These are phyloP conservation scores for Gadopsis bispinosus DNA, from an alignment of 2,797 vertebrate species.

Conservation along the genomic window DNA sequence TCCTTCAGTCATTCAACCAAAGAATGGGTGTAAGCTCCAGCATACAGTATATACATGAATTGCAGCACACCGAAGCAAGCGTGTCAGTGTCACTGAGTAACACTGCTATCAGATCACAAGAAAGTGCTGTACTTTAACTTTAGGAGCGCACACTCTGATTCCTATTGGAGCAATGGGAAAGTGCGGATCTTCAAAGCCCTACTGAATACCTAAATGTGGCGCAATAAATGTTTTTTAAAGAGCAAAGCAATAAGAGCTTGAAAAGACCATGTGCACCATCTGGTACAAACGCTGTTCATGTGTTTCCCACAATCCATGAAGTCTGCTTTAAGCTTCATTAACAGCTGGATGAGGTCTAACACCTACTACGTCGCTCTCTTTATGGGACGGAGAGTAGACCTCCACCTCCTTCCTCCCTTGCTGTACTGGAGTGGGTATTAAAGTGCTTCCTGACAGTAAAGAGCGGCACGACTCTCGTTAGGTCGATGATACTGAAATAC, in stretches of 20 bases:
- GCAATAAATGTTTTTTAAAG: background rate
- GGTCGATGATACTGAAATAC: background rate
- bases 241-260: background rate
- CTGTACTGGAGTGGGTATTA: background rate
- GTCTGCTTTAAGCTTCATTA: background rate
- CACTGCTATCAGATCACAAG: background rate
- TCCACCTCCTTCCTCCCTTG: background rate
- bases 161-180: background rate
- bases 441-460: background rate
- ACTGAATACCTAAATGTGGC: background rate
- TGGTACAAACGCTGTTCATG: slow-evolving; percentile 4
- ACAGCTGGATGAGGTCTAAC: slow-evolving; percentile 20
- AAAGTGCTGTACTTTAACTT: background rate
- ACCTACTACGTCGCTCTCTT: background rate
- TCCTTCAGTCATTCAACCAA: background rate
- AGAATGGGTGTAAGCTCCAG: background rate
- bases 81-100: background rate
- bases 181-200: background rate
- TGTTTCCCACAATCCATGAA: slow-evolving; percentile 15
- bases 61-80: background rate
- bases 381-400: background rate
- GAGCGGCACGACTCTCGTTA: background rate
- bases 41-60: background rate
- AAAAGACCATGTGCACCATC: slow-evolving; percentile 14
- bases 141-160: background rate